Conservation (phyloP, 2,888 invertebrate genomes). For the Drosophila cracens region DNA sequence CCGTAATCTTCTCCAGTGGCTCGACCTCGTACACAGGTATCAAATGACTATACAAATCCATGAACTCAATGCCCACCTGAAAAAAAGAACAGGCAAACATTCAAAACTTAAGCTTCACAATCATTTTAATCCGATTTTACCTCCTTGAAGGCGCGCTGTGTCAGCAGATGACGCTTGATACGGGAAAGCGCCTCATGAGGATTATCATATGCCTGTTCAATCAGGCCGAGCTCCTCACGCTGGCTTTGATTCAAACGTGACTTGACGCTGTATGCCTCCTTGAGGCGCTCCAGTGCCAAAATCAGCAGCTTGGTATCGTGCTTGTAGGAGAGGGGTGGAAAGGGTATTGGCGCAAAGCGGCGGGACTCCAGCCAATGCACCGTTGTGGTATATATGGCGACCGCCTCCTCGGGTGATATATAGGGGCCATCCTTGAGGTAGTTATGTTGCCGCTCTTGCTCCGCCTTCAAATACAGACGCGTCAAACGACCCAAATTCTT, state of each 20-base stretch:
- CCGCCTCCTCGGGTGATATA: constrained; percentile 99
- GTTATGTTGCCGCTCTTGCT: constrained; percentile 99
- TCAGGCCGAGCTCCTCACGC: constrained; percentile 98
- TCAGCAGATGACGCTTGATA: constrained; percentile 99
- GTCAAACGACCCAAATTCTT: constrained; percentile 99
- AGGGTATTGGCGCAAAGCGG: constrained; percentile 99
- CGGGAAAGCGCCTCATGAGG: constrained; percentile 99
- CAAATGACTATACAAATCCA: constrained; percentile 99
- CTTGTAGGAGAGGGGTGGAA: constrained; percentile 99
- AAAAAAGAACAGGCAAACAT: constrained; percentile 11
- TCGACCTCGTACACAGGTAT: constrained; percentile 99
- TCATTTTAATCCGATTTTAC: constrained; percentile 78
- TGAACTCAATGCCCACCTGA: constrained; percentile 99
- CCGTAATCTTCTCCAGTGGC: constrained; percentile 99
- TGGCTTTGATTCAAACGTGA: constrained; percentile 99
- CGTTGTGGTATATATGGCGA: constrained; percentile 99
- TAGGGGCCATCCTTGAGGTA: constrained; percentile 99
- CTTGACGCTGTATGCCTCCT: constrained; percentile 99
- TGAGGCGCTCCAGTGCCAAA: constrained; percentile 96
- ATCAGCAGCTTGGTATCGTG: constrained; percentile 99
- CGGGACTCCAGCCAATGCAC: constrained; percentile 99
- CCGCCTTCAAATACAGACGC: constrained; percentile 97
- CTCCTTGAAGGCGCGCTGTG: constrained; percentile 99
- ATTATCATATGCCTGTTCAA: constrained; percentile 99
- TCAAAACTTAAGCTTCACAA: not conserved